phyloP scores from a whole-genome alignment of 2,113 vertebrate species.

The Lagopus muta region DNA sequence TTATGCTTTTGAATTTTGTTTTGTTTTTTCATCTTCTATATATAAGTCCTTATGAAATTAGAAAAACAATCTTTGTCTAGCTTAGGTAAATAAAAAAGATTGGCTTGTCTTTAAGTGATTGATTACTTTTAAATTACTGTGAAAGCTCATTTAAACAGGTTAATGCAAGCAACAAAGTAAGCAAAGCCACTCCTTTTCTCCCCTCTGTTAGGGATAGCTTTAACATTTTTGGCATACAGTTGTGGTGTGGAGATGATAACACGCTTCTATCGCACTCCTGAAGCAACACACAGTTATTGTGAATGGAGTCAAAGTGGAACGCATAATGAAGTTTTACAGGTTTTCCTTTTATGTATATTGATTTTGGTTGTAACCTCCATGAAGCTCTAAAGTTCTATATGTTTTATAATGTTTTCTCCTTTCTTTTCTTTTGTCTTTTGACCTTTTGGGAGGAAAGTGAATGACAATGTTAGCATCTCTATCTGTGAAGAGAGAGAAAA shows the following conservation, averaged over 20 bases:
- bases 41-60: conserved; percentile 40
- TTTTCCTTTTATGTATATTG: neutral
- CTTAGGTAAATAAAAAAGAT: conserved; percentile 57
- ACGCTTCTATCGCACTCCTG: neutral
- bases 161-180: conserved; percentile 1
- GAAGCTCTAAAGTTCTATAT: neutral
- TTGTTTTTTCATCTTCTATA: conserved; percentile 12
- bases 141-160: conserved; percentile 42
- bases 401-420: neutral
- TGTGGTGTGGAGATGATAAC: neutral
- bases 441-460: neutral
- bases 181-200: conserved; percentile 18
- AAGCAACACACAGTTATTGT: neutral
- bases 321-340: neutral
- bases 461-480: neutral
- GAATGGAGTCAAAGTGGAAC: neutral
- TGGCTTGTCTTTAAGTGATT: conserved; percentile 39
- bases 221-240: neutral
- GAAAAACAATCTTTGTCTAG: conserved; percentile 26
- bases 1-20: neutral
- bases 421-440: neutral
- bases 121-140: conserved; percentile 63
- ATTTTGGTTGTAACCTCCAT: neutral
- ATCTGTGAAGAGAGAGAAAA: neutral
- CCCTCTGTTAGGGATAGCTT: neutral